Evolutionary conservation across 2,113 vertebrate species (phyloP).

Genomic region (Hippocampus guttulatus): DNA sequence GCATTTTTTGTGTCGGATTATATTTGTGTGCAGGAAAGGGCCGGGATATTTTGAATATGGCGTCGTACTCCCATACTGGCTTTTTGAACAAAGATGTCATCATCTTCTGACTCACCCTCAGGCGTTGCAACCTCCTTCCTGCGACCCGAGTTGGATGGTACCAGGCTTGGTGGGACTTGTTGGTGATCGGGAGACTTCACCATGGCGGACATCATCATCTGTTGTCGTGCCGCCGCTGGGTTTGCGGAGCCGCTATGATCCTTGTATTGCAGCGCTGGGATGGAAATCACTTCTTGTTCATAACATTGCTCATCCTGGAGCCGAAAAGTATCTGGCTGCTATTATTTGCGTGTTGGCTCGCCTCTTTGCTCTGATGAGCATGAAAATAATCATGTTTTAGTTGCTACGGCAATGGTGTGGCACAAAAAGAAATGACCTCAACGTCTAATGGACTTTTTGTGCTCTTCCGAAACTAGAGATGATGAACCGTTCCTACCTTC

Average conservation of each 20-base stretch:
- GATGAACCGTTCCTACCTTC: conserved; percentile 76
- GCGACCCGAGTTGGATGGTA: conserved; percentile 85
- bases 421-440: neutral
- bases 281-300: neutral
- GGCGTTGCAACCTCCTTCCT: conserved; percentile 89
- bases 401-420: neutral
- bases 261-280: conserved; percentile 87
- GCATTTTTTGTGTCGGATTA: conserved; percentile 17
- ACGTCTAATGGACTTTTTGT: neutral
- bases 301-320: neutral
- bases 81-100: neutral
- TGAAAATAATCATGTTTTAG: neutral
- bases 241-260: conserved; percentile 83
- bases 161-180: conserved; percentile 82
- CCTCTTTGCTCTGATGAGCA: neutral
- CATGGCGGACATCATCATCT: conserved; percentile 94
- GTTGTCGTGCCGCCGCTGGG: conserved; percentile 85
- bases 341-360: too few species aligned
- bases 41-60: neutral
- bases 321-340: neutral
- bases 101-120: conserved; percentile 77
- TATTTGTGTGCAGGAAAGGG: neutral
- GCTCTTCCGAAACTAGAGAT: neutral
- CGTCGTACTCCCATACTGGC: neutral
- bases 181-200: conserved; percentile 96